Conservation (phyloP, 2,797 vertebrate genomes). For the Cuculus canorus region DNA sequence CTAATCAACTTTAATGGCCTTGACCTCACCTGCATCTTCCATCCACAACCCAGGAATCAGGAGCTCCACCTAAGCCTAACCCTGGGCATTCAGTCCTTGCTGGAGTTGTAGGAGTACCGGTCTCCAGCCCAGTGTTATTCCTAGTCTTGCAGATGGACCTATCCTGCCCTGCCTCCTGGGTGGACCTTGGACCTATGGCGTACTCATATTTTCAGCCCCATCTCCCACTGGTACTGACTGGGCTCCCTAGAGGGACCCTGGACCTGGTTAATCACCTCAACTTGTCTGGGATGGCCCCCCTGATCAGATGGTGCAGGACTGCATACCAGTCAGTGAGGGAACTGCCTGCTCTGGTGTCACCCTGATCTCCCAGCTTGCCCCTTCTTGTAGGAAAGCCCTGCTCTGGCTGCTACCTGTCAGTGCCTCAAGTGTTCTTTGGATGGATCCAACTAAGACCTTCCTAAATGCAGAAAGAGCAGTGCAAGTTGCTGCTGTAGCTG, state of each 20-base stretch:
- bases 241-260: not conserved
- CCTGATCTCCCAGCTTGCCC: not conserved
- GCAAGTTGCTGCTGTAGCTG: not conserved
- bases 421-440: not conserved
- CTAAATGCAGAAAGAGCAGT: not conserved
- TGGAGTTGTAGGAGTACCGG: not conserved
- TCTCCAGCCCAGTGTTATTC: not conserved
- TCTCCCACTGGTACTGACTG: accelerated
- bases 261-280: not conserved
- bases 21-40: not conserved
- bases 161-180: not conserved
- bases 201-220: not conserved
- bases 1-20: not conserved
- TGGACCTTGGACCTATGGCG: not conserved
- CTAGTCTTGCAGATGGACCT: not conserved
- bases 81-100: not conserved
- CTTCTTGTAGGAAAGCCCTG: accelerated
- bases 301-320: not conserved
- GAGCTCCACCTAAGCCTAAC: not conserved
- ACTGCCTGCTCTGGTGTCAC: not conserved
- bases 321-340: not conserved
- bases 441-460: not conserved
- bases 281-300: not conserved
- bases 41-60: not conserved
- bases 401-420: not conserved